phyloP scores from a whole-genome alignment of 2,797 vertebrate genomes.

The Myiotriccus ornatus region DNA sequence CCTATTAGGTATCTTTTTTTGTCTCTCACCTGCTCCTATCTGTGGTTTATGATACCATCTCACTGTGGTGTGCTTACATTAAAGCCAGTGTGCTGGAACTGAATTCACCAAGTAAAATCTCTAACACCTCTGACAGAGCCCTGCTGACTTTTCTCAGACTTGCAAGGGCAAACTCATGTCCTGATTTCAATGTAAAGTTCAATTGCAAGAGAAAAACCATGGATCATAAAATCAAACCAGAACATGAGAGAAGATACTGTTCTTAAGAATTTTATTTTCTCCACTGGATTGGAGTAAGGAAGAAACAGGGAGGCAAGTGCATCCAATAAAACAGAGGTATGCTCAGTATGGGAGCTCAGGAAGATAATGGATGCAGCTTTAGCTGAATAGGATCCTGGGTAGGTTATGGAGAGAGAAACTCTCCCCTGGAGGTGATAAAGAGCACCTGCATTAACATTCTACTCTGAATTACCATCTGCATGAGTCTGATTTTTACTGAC shows the following conservation, averaged over 20 bases:
- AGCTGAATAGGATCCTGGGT: not conserved
- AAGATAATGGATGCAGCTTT: not conserved
- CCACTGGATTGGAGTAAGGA: not conserved
- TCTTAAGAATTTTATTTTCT: not conserved
- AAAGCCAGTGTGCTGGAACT: not conserved
- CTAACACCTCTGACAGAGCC: not conserved
- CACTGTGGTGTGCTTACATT: not conserved
- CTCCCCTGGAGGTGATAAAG: not conserved
- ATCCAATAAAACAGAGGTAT: not conserved
- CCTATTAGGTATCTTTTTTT: not conserved
- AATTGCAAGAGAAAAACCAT: not conserved
- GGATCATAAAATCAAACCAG: not conserved
- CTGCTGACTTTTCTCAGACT: not conserved
- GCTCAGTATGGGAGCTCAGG: not conserved
- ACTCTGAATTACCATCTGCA: slow-evolving; percentile 9
- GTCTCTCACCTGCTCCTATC: not conserved
- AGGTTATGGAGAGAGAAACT: not conserved
- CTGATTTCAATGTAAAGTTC: not conserved
- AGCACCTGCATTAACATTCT: not conserved
- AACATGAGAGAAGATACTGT: not conserved
- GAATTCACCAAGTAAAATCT: not conserved
- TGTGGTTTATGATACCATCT: not conserved
- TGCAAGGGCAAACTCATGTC: not conserved
- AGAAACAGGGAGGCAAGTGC: not conserved
- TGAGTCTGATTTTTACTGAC: not conserved